Evolutionary conservation across 2,113 vertebrate genomes (phyloP), one percentile per base, ranked within the genome.

Genomic region (Bubo blakistoni): DNA sequence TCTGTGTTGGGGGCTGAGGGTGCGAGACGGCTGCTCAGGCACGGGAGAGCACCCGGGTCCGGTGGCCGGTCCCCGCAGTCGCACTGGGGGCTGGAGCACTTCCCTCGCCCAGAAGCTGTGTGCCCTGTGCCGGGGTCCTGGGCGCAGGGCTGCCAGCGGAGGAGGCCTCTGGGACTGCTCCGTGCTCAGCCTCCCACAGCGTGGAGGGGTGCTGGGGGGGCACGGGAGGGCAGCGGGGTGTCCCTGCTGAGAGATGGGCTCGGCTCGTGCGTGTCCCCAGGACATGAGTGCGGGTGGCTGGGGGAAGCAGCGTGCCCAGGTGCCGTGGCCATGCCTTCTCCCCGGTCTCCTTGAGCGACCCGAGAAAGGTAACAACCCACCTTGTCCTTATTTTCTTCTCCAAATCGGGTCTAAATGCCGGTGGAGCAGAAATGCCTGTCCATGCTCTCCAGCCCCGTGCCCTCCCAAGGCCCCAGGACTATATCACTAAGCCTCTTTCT

Each of bases 261-360:
- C 27, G 9, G 20, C 42, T 29, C 0, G 0, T 30, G 44, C 58
- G 32, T 21, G 12, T 76, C 34, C 79, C 16, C 38, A 38, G 61
- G 46, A 46, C 2, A 0, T 0, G 17, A 32, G 85, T 26, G 20
- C 0, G 2, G 55, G 57, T 13, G 16, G 21, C 42, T 10, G 44
- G 72, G 42, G 42, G 49, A 32, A 42, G 57, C 25, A 13, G 40
- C 40, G 12, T 42, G 40, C 44, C 44, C 44, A 46, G 44, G 44
- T 7, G 6, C 44, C 2, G 0, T 32, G 49, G n/a, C 42, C 13
- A 0, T 47, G 63, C 40, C 20, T 36, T 30, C 24, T 78, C 13
- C 16, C 13, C 11, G 3, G 12, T 22, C 72, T 25, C 66, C 36
- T 15, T 12, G 36, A 38, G 18, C 0, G 3, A 57, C 58, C 25